A percentile compares a stretch with the other conserved stretches of the same genome.
Conservation (phyloP, 2,888 invertebrate genomes). For the Oasisia sp. region DNA sequence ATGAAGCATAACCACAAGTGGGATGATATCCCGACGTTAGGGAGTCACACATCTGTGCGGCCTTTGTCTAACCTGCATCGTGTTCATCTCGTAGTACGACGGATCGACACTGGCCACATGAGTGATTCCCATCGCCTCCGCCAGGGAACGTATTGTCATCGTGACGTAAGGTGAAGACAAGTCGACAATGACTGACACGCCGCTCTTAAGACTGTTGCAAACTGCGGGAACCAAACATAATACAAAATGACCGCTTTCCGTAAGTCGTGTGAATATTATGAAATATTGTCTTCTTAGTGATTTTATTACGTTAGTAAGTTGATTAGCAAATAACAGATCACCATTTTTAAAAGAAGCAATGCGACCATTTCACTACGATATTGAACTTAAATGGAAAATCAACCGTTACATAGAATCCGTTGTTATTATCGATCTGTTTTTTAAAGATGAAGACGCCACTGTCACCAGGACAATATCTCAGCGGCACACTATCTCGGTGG, state of each 20-base stretch:
- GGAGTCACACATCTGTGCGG: neutral
- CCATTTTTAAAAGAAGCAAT: too few species aligned
- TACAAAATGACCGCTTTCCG: neutral
- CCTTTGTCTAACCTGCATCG: neutral
- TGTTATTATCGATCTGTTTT: too few species aligned
- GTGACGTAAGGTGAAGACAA: conserved; percentile 50
- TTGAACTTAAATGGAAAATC: too few species aligned
- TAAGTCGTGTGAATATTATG: too few species aligned
- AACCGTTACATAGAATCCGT: too few species aligned
- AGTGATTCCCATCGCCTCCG: conserved; percentile 50
- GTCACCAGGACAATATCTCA: too few species aligned
- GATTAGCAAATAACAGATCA: too few species aligned
- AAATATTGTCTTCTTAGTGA: too few species aligned
- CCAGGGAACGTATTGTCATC: conserved; percentile 50
- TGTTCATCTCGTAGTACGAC: conserved; percentile 27
- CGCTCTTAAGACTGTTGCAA: conserved; percentile 44
- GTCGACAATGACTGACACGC: conserved; percentile 50
- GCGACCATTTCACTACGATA: too few species aligned
- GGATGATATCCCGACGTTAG: neutral
- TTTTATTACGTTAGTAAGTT: too few species aligned
- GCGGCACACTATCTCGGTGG: too few species aligned
- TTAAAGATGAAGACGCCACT: too few species aligned
- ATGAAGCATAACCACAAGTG: neutral
- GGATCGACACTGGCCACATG: conserved; percentile 52
- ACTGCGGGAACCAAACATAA: conserved; percentile 44